A percentile compares a stretch with the other conserved stretches of the same genome.
phyloP scores from a whole-genome alignment of 2,888 invertebrate species.

The Argyresthia goedartella region DNA sequence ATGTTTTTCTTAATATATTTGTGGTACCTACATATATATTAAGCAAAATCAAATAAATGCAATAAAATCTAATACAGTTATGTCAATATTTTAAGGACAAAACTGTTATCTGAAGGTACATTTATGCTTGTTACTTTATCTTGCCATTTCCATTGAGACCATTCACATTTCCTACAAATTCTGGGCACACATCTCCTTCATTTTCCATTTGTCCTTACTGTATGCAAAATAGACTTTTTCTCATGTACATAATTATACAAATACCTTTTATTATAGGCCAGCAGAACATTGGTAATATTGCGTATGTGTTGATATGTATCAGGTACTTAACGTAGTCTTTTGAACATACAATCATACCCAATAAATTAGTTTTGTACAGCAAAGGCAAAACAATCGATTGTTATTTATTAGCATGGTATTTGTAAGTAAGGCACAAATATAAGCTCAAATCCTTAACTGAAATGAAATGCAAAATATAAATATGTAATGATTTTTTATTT shows the following conservation, averaged over 20 bases:
- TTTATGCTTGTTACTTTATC: too few relatives aligned
- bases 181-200: neutral
- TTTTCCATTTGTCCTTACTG: neutral
- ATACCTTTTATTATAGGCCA: neutral
- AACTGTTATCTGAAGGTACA: neutral
- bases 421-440: slow-evolving; percentile 5
- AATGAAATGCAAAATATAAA: neutral
- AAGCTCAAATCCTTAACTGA: neutral
- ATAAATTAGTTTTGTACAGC: neutral
- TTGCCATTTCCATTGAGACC: too few relatives aligned
- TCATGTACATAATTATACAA: neutral
- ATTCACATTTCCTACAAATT: neutral
- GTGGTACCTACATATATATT: too few relatives aligned
- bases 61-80: neutral
- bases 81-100: too few relatives aligned
- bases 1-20: too few relatives aligned
- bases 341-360: neutral
- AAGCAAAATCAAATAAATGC: too few relatives aligned
- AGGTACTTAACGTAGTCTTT: slow-evolving; percentile 3
- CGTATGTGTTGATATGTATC: neutral
- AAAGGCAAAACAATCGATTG: neutral
- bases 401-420: neutral
- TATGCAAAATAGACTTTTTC: neutral
- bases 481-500: slow-evolving; percentile 7
- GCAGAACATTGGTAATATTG: neutral